These are phyloP conservation scores for Blastobasis lacticolella DNA, from an alignment of 2,888 invertebrate genomes.

Conservation along the genomic window DNA sequence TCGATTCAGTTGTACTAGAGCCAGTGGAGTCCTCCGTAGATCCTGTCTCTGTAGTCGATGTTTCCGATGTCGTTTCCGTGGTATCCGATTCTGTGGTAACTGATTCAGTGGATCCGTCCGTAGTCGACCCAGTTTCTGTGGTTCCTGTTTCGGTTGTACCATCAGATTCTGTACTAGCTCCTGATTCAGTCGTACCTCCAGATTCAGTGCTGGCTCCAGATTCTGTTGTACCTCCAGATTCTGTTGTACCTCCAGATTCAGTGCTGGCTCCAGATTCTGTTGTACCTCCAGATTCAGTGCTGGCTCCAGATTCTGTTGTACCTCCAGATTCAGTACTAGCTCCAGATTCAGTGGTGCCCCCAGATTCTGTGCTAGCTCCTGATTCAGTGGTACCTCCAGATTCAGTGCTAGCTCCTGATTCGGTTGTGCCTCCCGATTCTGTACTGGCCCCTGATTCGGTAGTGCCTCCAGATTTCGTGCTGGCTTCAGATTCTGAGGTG, in stretches of 20 bases:
- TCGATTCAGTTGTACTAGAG: slow-evolving; percentile 3
- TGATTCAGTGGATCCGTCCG: slow-evolving; percentile 6
- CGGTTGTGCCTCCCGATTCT: slow-evolving; percentile 1
- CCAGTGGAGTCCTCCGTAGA: slow-evolving; percentile 9
- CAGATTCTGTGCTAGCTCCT: neutral
- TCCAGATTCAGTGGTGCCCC: slow-evolving; percentile 6
- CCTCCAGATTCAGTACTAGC: slow-evolving; percentile 9
- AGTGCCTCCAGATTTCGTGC: slow-evolving; percentile 2
- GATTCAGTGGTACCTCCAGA: slow-evolving; percentile 4
- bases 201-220: slow-evolving; percentile 7
- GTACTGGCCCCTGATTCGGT: slow-evolving; percentile 13
- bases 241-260: slow-evolving; percentile 11
- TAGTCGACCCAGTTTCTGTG: slow-evolving; percentile 13
- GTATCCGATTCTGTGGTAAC: slow-evolving; percentile 6
- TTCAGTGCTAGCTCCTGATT: slow-evolving; percentile 1
- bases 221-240: slow-evolving; percentile 1
- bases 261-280: slow-evolving; percentile 5
- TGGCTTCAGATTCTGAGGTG: neutral
- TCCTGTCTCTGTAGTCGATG: neutral
- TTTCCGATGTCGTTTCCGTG: neutral
- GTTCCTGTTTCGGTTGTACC: slow-evolving; percentile 9
- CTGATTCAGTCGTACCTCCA: slow-evolving; percentile 13
- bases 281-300: neutral
- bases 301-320: slow-evolving; percentile 9
- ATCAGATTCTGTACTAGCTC: neutral